Conservation (phyloP, 2,888 invertebrate species). For the Chrysomela aeneicollis region DNA sequence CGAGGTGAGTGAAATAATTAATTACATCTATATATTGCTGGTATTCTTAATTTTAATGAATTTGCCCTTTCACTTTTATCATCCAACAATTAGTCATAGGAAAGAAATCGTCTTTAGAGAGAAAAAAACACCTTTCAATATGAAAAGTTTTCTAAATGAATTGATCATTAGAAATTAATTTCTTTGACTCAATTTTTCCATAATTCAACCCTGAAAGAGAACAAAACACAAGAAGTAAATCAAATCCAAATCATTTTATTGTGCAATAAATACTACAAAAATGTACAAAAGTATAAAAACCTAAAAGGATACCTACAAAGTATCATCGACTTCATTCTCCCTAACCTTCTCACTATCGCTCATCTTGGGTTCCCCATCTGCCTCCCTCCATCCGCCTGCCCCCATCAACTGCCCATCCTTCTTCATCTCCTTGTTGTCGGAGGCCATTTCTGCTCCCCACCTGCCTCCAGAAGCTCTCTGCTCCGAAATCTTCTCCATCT, state of each 20-base stretch:
- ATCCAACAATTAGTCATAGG: too few relatives aligned
- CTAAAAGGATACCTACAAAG: background rate
- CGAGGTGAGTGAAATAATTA: background rate
- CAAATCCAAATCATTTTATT: background rate
- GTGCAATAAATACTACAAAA: background rate
- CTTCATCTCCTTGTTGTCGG: constrained; percentile 12
- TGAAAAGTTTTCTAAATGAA: too few relatives aligned
- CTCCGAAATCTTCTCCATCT: constrained; percentile 48
- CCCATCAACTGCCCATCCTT: constrained; percentile 16
- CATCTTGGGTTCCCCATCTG: background rate
- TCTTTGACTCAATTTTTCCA: background rate
- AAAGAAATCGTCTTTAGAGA: too few relatives aligned
- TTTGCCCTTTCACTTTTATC: too few relatives aligned
- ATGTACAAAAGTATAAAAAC: background rate
- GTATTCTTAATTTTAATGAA: too few relatives aligned
- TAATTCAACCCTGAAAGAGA: background rate
- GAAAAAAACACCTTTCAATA: too few relatives aligned
- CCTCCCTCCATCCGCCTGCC: background rate
- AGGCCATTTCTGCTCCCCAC: constrained; percentile 21
- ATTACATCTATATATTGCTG: too few relatives aligned
- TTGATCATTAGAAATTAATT: too few relatives aligned
- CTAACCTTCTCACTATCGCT: background rate
- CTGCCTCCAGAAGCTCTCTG: constrained; percentile 35
- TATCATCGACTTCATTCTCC: background rate
- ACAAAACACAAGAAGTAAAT: background rate